phyloP scores from a whole-genome alignment of 2,888 invertebrate genomes.

The Thumatha senex region DNA sequence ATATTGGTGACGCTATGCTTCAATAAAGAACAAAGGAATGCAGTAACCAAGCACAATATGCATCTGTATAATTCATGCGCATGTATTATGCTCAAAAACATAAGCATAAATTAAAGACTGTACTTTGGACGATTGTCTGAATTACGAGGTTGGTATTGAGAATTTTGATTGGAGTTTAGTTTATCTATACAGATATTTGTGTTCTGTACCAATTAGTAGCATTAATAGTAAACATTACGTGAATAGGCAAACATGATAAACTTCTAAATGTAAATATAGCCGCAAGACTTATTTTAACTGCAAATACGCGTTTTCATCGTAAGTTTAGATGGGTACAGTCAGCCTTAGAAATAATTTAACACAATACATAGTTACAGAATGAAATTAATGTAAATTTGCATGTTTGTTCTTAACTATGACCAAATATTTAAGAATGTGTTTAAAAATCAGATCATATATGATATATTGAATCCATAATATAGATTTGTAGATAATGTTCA shows the following conservation, averaged over 20 bases:
- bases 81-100: conserved; percentile 9
- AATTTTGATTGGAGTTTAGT: no score
- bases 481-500: no score
- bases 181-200: conserved; percentile 17
- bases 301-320: conserved; percentile 28
- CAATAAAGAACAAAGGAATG: conserved; percentile 37
- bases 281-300: conserved; percentile 31
- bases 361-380: no score
- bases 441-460: no score
- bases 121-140: background rate
- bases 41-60: conserved; percentile 22
- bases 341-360: no score
- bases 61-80: conserved; percentile 17
- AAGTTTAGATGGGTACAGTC: no score
- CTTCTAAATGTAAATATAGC: conserved; percentile 27
- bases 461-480: no score
- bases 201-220: conserved; percentile 22
- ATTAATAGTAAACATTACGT: conserved; percentile 34
- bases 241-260: conserved; percentile 29
- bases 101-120: background rate
- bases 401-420: no score
- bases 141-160: no score
- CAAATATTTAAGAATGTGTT: no score
- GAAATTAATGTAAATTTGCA: no score
- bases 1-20: conserved; percentile 30